phyloP scores from a whole-genome alignment of 1,140 invertebrate genomes.

The Brachionus rotundiformis region DNA sequence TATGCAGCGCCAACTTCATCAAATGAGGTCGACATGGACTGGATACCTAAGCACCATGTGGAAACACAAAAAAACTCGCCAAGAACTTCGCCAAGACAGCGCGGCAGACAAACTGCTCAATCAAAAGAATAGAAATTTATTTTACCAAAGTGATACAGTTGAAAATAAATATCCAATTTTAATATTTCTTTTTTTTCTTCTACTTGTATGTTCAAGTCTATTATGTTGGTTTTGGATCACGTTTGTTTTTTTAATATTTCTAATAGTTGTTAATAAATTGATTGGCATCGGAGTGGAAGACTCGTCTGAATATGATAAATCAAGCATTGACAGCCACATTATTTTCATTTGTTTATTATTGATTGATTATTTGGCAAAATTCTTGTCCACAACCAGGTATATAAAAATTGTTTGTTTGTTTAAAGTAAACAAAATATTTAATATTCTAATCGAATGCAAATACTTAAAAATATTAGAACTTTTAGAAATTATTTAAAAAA shows the following conservation, averaged over 20 bases:
- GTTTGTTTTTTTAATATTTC: neutral
- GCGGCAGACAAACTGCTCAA: neutral
- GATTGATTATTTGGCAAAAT: neutral
- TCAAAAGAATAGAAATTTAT: conserved; percentile 11
- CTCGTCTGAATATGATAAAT: neutral
- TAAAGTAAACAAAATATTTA: neutral
- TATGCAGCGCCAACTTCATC: neutral
- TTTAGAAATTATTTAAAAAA: neutral
- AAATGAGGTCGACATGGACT: conserved; percentile 37
- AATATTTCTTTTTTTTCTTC: neutral
- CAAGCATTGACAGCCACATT: neutral
- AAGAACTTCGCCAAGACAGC: conserved; percentile 27
- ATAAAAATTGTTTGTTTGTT: neutral
- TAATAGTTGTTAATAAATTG: neutral
- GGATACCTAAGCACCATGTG: conserved; percentile 51
- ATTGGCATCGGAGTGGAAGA: neutral
- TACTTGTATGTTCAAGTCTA: neutral
- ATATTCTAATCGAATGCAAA: conserved; percentile 30
- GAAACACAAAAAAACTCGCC: conserved; percentile 43
- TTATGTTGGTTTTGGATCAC: conserved; percentile 12
- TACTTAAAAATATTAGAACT: conserved; percentile 21
- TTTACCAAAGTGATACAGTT: neutral
- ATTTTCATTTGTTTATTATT: neutral
- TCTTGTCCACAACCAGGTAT: neutral
- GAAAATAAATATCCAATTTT: conserved; percentile 34